Evolutionary conservation across 1,140 invertebrate species (phyloP).

Genomic region (Rhyzopertha dominica): DNA sequence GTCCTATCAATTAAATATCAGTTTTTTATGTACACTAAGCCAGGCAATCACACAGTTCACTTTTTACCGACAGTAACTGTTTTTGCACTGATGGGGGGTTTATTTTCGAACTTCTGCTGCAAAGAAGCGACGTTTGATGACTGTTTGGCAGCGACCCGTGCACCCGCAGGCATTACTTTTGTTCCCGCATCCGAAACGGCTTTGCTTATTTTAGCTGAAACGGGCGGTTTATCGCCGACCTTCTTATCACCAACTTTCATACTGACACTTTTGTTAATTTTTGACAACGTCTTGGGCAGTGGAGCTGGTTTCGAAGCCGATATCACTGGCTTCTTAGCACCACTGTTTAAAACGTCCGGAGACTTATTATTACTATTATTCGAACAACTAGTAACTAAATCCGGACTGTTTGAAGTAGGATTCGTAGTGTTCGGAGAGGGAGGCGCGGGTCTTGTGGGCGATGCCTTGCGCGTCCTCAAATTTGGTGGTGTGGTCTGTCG

Average conservation of each 20-base stretch:
- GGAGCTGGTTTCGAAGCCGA: conserved; percentile 23
- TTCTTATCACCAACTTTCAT: conserved; percentile 34
- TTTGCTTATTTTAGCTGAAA: conserved; percentile 34
- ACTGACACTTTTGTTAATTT: conserved; percentile 25
- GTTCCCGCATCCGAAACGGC: conserved; percentile 24
- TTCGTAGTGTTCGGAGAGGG: conserved; percentile 40
- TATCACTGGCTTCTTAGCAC: conserved; percentile 27
- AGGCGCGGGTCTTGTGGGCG: conserved; percentile 30
- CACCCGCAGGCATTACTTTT: conserved; percentile 44
- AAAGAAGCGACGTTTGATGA: conserved; percentile 66
- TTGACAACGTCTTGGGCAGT: conserved; percentile 24
- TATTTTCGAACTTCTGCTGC: conserved; percentile 68
- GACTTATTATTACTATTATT: conserved; percentile 51
- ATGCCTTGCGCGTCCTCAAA: conserved; percentile 44
- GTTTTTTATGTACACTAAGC: no score
- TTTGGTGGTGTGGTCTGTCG: conserved; percentile 50
- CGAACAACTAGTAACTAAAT: conserved; percentile 64
- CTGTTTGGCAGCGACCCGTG: conserved; percentile 48
- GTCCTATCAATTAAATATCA: no score
- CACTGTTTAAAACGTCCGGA: conserved; percentile 55
- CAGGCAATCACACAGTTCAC: no score
- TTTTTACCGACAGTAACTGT: no score
- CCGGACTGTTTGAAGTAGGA: conserved; percentile 56
- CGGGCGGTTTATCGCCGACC: conserved; percentile 28
- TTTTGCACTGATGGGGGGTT: conserved; percentile 18